phyloP scores from a whole-genome alignment of 2,113 vertebrate genomes.

The Camelus dromedarius region DNA sequence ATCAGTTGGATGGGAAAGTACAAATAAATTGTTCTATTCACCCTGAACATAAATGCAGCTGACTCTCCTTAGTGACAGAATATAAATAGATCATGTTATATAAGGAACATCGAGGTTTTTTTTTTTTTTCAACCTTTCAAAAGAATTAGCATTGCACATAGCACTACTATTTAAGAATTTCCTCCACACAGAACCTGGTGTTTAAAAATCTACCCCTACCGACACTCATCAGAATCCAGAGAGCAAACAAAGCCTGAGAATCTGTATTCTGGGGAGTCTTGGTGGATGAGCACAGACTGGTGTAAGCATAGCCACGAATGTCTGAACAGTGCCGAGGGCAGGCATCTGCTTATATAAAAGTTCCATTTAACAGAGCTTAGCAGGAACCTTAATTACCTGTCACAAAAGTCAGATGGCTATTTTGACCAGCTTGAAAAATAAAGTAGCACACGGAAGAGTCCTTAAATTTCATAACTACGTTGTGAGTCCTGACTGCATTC shows the following conservation, averaged over 20 bases:
- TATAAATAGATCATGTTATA: conserved; percentile 79
- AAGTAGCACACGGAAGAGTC: neutral
- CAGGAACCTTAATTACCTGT: neutral
- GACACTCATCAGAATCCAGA: conserved; percentile 27
- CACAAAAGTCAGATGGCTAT: conserved; percentile 22
- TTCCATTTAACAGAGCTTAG: neutral
- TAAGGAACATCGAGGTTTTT: conserved; percentile 68
- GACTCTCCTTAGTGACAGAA: conserved; percentile 68
- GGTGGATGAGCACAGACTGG: neutral
- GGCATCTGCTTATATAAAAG: conserved; percentile 14
- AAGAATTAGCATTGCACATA: conserved; percentile 74
- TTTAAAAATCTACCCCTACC: conserved; percentile 46
- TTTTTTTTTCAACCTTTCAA: conserved; percentile 72
- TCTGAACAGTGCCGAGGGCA: neutral
- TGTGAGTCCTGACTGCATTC: neutral
- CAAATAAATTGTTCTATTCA: conserved; percentile 56
- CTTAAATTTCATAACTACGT: neutral
- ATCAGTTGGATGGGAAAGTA: neutral
- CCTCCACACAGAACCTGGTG: conserved; percentile 41
- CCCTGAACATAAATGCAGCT: conserved; percentile 51
- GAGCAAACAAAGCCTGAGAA: conserved; percentile 38
- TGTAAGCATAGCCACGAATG: neutral
- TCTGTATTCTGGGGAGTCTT: neutral
- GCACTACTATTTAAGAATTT: conserved; percentile 72
- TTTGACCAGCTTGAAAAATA: conserved; percentile 16